Percentiles rank a stretch among this genome's conserved stretches.
Evolutionary conservation across 2,888 invertebrate genomes (phyloP).

Genomic region (Metellina segmentata): DNA sequence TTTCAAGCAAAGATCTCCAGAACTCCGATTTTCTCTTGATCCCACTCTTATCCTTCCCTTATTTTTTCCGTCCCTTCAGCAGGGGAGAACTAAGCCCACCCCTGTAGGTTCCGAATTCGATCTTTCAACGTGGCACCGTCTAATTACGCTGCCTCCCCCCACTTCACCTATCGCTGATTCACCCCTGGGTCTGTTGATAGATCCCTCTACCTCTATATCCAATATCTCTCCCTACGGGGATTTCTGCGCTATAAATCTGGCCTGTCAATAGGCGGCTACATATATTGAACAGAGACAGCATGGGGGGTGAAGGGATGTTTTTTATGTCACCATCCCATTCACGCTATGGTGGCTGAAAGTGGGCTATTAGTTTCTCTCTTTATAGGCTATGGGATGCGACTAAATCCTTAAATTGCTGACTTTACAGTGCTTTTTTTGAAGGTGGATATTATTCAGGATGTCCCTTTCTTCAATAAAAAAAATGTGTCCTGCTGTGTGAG

Average conservation of each 20-base stretch:
- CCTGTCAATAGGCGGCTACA: constrained; percentile 54
- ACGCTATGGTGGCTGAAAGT: constrained; percentile 18
- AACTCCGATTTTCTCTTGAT: constrained; percentile 25
- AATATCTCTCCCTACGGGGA: constrained; percentile 62
- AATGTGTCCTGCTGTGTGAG: constrained; percentile 1
- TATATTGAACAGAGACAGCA: constrained; percentile 12
- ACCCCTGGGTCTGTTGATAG: constrained; percentile 56
- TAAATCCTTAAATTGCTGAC: constrained; percentile 65
- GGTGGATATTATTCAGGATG: background rate
- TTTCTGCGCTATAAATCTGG: constrained; percentile 59
- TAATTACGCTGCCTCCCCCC: constrained; percentile 40
- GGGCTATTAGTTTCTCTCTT: constrained; percentile 48
- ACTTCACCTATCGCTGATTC: constrained; percentile 50
- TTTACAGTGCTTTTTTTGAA: constrained; percentile 35
- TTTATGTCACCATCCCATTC: constrained; percentile 30
- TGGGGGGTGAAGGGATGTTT: background rate
- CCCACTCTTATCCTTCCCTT: constrained; percentile 15
- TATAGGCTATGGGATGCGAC: constrained; percentile 22
- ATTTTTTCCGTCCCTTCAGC: constrained; percentile 3
- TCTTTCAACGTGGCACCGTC: constrained; percentile 49
- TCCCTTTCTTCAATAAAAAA: background rate
- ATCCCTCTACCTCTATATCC: constrained; percentile 50
- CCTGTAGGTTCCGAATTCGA: constrained; percentile 33
- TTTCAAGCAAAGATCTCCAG: constrained; percentile 13
- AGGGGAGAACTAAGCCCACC: constrained; percentile 42